Evolutionary conservation across 2,113 vertebrate species (phyloP), one percentile per base, ranked within the genome.

Genomic region (Centropus bengalensis): DNA sequence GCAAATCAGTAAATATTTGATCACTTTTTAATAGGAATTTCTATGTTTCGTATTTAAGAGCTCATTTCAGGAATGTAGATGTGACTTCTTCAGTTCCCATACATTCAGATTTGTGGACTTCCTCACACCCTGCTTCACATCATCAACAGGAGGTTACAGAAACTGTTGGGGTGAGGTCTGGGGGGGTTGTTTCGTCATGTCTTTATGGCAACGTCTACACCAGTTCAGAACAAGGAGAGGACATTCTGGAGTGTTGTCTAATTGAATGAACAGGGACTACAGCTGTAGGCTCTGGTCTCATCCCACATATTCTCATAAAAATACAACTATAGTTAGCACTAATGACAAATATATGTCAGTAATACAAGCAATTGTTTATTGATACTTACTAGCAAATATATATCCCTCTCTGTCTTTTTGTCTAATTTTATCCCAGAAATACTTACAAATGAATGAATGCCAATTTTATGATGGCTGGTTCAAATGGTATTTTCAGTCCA

Each of bases 81-180:
- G 32, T 74, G 6, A 79, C 52, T 66, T 70, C 26, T 17, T 86
- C 23, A 69, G 28, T 12, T 6, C 33, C 8, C 5, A 2, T 23
- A 4, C 19, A 8, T 27, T 23, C 6, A 63, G 14, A 6, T 14
- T 14, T 33, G 12, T 33, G 44, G 49, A 66, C 16, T 38, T 88
- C 56, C 42, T 79, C 36, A 66, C 8, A 73, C 9, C 2, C 44
- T 45, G 9, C 6, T 78, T 13, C 13, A 30, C 8, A 10, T 17
- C 36, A 26, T 56, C 45, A 73, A 24, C 45, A 73, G 28, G 30
- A 59, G 12, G 3, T 59, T 71, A 45, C 14, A 42, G 52, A 63
- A 75, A 63, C 19, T 5, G 1, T 3, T 27, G 19, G 8, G 5
- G 1, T 68, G 26, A 5, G 3, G 2, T 22, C 42, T 22, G 16